Evolutionary conservation across 2,797 vertebrate genomes (phyloP), one percentile per base, ranked within the genome.

Genomic region (Gymnoscopelus braueri): DNA sequence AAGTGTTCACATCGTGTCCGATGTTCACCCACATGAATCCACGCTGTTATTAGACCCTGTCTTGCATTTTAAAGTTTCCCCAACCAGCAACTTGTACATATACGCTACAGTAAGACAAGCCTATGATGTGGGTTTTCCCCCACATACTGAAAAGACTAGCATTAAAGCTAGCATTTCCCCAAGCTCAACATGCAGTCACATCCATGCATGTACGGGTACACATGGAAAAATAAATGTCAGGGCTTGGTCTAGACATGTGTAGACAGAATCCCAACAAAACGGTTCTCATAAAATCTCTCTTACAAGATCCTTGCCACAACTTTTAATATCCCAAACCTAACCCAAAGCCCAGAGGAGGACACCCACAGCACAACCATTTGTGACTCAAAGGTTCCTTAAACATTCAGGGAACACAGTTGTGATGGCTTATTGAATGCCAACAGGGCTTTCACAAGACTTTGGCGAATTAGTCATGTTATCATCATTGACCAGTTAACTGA

Each of bases 281-380:
- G 60, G 65, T 58, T 59, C 69, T 78, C 32, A 1, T 82, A 71
- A 71, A 82, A 60, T 51, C 74, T 63, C 67, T 64, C 63, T 84
- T 55, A 73, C 44, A 71, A 59, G 56, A 57, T 65, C 53, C 72
- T 55, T 44, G 61, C 77, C 49, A 3, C 69, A 53, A 63, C 64
- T 80, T 81, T 71, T 75, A 78, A 88, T 75, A 82, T 39, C 76
- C 67, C 10, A 54, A 64, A 71, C 69, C 76, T 13, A 44, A 44
- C 62, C 65, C 19, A 0, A 51, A 64, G 69, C 63, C 68, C 66
- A 74, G 80, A 44, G 8, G 50, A 13, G 75, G 81, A 87, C 78
- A 71, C 53, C 39, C 11, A 5, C 60, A 67, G 69, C 48, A 44
- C 64, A 60, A 4, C 68, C 72, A 39, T 39, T 66, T 63, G 69